Conservation (phyloP, 2,797 vertebrate species). For the Tenualosa thibaudeaui region DNA sequence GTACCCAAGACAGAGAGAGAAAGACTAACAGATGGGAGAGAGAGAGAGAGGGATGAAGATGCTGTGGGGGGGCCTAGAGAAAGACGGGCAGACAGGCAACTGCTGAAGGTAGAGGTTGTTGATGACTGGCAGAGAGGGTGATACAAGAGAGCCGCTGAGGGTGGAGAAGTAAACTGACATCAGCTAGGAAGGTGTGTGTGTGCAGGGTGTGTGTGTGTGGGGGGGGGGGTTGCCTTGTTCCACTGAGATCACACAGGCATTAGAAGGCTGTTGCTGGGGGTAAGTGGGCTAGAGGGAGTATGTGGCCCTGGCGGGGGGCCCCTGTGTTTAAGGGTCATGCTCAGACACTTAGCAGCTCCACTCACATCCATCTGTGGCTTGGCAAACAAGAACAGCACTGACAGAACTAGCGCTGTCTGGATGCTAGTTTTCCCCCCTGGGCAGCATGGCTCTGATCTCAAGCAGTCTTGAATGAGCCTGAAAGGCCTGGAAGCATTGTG, state of each 20-base stretch:
- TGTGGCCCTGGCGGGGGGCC: not conserved
- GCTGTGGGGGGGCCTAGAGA: conserved; percentile 36
- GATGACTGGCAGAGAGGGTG: not conserved
- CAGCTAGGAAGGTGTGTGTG: not conserved
- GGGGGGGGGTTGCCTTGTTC: not conserved
- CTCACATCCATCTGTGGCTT: not conserved
- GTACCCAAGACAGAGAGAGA: not conserved
- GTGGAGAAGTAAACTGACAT: not conserved
- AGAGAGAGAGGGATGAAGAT: not conserved
- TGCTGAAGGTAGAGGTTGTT: not conserved
- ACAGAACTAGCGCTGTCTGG: not conserved
- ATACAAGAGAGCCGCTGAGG: not conserved
- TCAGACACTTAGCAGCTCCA: not conserved
- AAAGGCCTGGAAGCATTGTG: not conserved
- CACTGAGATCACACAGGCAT: not conserved
- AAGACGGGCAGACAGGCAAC: conserved; percentile 35
- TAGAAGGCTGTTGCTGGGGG: not conserved
- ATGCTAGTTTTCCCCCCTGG: no score
- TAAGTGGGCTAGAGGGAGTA: not conserved
- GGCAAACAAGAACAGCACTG: not conserved
- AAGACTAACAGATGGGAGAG: not conserved
- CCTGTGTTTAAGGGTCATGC: not conserved
- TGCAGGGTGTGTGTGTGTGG: no score
- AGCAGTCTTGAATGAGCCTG: not conserved
- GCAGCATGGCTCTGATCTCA: not conserved